These are phyloP conservation scores for Agrypnus murinus DNA, from an alignment of 2,888 invertebrate species.

Conservation along the genomic window DNA sequence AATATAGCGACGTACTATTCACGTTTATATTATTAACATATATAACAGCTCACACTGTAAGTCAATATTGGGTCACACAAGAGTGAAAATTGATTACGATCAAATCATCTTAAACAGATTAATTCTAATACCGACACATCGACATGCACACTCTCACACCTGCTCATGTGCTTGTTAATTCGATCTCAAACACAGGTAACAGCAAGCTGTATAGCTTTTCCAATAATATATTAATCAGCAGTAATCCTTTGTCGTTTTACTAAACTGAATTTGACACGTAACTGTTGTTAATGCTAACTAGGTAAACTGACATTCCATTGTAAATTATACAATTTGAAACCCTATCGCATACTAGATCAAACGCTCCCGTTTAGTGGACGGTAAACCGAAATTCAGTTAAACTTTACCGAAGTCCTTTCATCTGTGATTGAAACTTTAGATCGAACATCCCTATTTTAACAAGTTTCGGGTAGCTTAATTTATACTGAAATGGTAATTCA, in stretches of 20 bases:
- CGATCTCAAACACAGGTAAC: too few species aligned
- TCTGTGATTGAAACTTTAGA: slow-evolving; percentile 39
- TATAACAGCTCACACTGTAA: too few species aligned
- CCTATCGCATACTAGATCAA: slow-evolving; percentile 35
- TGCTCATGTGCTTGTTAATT: too few species aligned
- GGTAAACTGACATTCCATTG: slow-evolving; percentile 36
- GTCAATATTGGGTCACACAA: too few species aligned
- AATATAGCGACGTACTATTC: too few species aligned
- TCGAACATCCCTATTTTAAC: slow-evolving; percentile 31
- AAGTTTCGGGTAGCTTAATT: slow-evolving; percentile 25
- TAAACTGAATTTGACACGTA: slow-evolving; percentile 14
- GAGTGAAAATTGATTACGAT: too few species aligned
- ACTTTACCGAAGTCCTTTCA: slow-evolving; percentile 37
- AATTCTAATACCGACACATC: too few species aligned
- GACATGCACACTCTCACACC: too few species aligned
- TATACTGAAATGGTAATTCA: slow-evolving; percentile 21
- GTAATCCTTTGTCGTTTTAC: slow-evolving; percentile 2
- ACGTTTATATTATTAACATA: too few species aligned
- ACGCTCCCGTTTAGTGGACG: slow-evolving; percentile 32
- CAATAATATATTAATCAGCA: neutral
- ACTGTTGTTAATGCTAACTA: slow-evolving; percentile 27
- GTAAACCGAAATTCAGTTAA: slow-evolving; percentile 44
- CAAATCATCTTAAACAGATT: too few species aligned
- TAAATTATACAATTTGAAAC: slow-evolving; percentile 40
- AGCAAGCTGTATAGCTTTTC: too few species aligned